A percentile compares a stretch with the other conserved stretches of the same genome.
These are phyloP conservation scores for Cyprinus carpio DNA, from an alignment of 2,113 vertebrate species.

Conservation along the genomic window DNA sequence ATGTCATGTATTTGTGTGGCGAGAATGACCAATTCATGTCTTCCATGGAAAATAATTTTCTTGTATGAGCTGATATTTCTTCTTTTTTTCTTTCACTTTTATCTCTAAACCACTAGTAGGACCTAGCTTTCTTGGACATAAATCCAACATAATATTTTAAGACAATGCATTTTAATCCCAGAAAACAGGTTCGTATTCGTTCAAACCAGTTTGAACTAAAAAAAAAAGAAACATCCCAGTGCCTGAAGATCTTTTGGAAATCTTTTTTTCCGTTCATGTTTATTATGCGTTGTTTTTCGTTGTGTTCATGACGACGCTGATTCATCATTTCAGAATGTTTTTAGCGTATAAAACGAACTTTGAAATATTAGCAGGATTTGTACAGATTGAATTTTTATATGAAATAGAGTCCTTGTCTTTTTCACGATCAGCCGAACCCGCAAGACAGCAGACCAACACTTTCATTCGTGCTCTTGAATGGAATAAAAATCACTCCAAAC, in stretches of 20 bases:
- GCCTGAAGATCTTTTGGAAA: constrained; percentile 4
- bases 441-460: neutral
- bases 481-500: constrained; percentile 43
- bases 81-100: constrained; percentile 2
- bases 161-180: neutral
- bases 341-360: neutral
- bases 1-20: constrained; percentile 7
- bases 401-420: neutral
- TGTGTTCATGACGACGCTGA: constrained; percentile 13
- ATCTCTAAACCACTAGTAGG: neutral
- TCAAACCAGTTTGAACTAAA: constrained; percentile 10
- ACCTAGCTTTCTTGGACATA: neutral
- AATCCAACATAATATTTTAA: neutral
- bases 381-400: constrained; percentile 10
- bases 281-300: constrained; percentile 72
- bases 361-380: constrained; percentile 12
- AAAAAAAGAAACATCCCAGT: constrained; percentile 26
- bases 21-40: constrained; percentile 6
- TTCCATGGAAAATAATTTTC: constrained; percentile 33
- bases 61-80: constrained; percentile 5
- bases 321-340: neutral
- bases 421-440: neutral
- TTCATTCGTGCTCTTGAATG: constrained; percentile 38
- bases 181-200: neutral
- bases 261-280: neutral